phyloP scores from a whole-genome alignment of 2,113 vertebrate genomes.

The Lichenostomus cassidix region DNA sequence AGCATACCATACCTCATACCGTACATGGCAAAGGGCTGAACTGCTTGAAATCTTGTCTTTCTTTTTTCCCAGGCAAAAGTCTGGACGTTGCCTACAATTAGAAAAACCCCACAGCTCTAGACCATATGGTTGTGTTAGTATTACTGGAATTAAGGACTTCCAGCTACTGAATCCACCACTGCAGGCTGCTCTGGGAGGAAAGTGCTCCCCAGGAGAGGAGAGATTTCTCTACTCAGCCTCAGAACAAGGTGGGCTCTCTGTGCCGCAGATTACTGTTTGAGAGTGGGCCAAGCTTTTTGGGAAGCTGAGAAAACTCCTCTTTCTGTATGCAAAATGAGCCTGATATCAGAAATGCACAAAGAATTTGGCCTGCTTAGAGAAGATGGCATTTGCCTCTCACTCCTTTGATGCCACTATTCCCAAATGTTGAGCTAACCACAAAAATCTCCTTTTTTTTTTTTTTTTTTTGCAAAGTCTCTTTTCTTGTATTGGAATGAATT shows the following conservation, averaged over 20 bases:
- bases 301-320: not conserved
- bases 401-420: not conserved
- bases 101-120: not conserved
- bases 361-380: not conserved
- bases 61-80: not conserved
- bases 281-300: not conserved
- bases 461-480: not conserved
- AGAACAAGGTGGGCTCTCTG: not conserved
- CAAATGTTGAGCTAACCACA: not conserved
- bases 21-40: not conserved
- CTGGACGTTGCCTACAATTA: not conserved
- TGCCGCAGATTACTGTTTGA: not conserved
- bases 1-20: rapidly evolving
- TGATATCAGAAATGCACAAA: not conserved
- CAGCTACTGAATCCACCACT: not conserved
- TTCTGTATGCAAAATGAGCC: not conserved
- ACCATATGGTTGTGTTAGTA: not conserved
- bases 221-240: not conserved
- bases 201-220: not conserved
- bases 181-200: not conserved
- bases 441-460: not conserved
- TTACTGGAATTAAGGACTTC: not conserved
- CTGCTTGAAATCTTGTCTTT: not conserved
- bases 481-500: not conserved
- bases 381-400: not conserved